Percentiles rank a stretch among this genome's conserved stretches.
Evolutionary conservation across 1,140 invertebrate species (phyloP).

Genomic region (Caerostris extrusa): DNA sequence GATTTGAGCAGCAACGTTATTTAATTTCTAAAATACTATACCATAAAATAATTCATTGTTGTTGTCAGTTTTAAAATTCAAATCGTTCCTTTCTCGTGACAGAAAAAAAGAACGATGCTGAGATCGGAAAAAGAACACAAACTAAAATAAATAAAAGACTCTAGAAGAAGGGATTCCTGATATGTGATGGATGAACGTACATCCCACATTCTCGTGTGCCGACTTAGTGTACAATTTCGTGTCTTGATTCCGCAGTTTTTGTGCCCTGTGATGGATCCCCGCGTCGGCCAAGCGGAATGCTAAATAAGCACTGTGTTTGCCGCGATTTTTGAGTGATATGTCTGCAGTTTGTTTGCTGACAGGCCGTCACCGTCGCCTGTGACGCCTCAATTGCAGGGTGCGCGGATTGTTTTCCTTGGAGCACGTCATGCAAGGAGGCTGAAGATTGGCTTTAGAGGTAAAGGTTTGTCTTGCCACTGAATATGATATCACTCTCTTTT

Average conservation of each 20-base stretch:
- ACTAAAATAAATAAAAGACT: too few relatives aligned
- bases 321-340: slow-evolving; percentile 17
- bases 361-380: not conserved
- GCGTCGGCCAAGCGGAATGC: slow-evolving; percentile 37
- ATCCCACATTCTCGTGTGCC: slow-evolving; percentile 24
- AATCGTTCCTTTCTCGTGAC: not conserved
- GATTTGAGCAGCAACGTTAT: too few relatives aligned
- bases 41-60: too few relatives aligned
- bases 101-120: not conserved
- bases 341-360: too few relatives aligned
- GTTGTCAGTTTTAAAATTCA: not conserved
- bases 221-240: slow-evolving; percentile 22
- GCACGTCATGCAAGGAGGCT: not conserved
- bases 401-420: not conserved
- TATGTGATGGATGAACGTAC: slow-evolving; percentile 10
- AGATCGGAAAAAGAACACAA: too few relatives aligned
- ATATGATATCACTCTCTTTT: too few relatives aligned
- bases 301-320: slow-evolving; percentile 49
- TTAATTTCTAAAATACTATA: too few relatives aligned
- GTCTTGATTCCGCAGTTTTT: not conserved
- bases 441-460: not conserved
- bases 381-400: slow-evolving; percentile 36
- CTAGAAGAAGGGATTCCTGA: not conserved
- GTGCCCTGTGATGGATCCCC: not conserved
- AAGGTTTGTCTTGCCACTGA: not conserved